phyloP scores from a whole-genome alignment of 2,113 vertebrate species.

The Maylandia zebra region DNA sequence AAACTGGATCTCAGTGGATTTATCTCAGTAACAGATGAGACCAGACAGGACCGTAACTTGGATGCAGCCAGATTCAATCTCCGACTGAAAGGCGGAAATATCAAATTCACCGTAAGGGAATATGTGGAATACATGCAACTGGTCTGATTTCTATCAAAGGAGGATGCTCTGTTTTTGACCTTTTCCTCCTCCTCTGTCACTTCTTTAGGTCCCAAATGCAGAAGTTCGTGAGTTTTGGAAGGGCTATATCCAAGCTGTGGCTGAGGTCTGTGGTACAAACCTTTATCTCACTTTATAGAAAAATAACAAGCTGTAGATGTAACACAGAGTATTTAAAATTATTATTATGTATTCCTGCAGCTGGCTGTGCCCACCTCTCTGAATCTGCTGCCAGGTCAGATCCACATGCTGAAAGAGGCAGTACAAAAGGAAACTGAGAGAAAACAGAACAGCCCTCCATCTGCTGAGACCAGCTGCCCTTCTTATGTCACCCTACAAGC shows the following conservation, averaged over 20 bases:
- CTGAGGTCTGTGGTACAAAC: slow-evolving; percentile 63
- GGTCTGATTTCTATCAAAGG: background rate
- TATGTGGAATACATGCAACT: background rate
- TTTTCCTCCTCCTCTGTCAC: background rate
- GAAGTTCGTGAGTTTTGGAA: slow-evolving; percentile 82
- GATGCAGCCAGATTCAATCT: slow-evolving; percentile 55
- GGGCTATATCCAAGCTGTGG: slow-evolving; percentile 74
- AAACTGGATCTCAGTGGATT: slow-evolving; percentile 68
- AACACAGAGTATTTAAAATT: background rate
- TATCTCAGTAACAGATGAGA: slow-evolving; percentile 66
- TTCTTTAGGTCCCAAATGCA: slow-evolving; percentile 64
- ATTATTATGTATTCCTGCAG: slow-evolving; percentile 41
- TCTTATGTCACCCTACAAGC: background rate
- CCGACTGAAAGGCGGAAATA: slow-evolving; percentile 36
- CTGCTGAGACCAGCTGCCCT: too few relatives aligned
- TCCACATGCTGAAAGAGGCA: slow-evolving; percentile 67
- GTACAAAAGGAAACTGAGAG: slow-evolving; percentile 69
- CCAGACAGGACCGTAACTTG: slow-evolving; percentile 32
- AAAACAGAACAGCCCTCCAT: background rate
- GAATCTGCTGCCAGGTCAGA: slow-evolving; percentile 80
- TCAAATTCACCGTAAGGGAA: slow-evolving; percentile 71
- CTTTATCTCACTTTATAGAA: background rate
- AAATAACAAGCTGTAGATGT: background rate
- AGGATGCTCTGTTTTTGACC: background rate
- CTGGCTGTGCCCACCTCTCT: slow-evolving; percentile 67